These are phyloP conservation scores for Orientallactaga bullata DNA, from an alignment of 2,113 vertebrate genomes.

Conservation along the genomic window DNA sequence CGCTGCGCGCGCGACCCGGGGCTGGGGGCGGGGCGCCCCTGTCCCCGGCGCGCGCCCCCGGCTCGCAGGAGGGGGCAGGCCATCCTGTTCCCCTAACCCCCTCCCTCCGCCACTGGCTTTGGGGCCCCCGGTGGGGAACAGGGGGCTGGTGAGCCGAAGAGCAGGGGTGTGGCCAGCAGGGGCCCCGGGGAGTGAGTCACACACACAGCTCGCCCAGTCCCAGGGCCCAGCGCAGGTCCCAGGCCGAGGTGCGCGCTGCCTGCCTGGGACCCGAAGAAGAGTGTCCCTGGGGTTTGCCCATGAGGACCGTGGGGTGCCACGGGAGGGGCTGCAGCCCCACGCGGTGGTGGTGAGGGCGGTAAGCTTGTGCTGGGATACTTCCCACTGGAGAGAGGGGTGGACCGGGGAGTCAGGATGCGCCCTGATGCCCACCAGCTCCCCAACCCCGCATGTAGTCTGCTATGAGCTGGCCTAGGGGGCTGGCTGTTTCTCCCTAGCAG, in stretches of 20 bases:
- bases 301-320: conserved; percentile 53
- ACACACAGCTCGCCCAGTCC: conserved; percentile 77
- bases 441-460: conserved; percentile 71
- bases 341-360: conserved; percentile 77
- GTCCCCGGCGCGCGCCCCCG: conserved; percentile 45
- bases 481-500: conserved; percentile 33
- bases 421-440: conserved; percentile 5
- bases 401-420: not conserved
- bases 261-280: conserved; percentile 44
- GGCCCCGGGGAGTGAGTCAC: conserved; percentile 81
- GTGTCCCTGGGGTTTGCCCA: conserved; percentile 52
- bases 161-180: conserved; percentile 85
- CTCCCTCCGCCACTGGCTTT: conserved; percentile 69
- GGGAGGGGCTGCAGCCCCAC: conserved; percentile 73
- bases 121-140: conserved; percentile 81
- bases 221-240: conserved; percentile 70
- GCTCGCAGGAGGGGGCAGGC: conserved; percentile 71
- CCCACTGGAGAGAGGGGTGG: not conserved
- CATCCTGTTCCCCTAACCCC: conserved; percentile 67
- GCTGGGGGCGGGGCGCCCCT: not conserved
- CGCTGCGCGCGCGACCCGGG: not conserved
- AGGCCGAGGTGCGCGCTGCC: conserved; percentile 70
- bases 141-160: conserved; percentile 81
- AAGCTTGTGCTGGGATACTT: conserved; percentile 61
- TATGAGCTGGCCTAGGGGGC: conserved; percentile 51